Evolutionary conservation across 2,113 vertebrate species (phyloP).

Genomic region (Myanophis thanlyinensis): DNA sequence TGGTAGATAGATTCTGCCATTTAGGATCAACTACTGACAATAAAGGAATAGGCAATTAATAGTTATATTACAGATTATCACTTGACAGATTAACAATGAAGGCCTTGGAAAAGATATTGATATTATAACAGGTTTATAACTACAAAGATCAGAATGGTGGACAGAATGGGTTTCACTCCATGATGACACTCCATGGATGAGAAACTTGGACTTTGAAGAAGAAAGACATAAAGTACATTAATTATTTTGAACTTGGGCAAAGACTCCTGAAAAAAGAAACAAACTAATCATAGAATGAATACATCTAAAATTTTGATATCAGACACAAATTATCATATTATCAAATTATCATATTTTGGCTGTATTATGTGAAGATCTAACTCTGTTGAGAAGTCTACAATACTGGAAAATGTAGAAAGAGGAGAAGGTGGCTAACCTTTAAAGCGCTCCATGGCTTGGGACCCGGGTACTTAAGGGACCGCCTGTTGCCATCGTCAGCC

Average conservation of each 20-base stretch:
- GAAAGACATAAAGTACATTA: background rate
- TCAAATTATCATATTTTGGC: background rate
- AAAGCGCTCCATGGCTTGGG: too few relatives aligned
- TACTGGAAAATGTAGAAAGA: background rate
- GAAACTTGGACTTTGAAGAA: background rate
- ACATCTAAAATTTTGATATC: background rate
- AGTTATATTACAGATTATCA: background rate
- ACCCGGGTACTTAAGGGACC: too few relatives aligned
- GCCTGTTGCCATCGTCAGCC: too few relatives aligned
- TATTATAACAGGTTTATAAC: background rate
- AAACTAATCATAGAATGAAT: background rate
- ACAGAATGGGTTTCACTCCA: background rate
- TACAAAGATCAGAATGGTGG: background rate
- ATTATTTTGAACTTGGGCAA: background rate
- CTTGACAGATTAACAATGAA: background rate
- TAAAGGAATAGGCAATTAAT: background rate
- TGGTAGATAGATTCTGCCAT: background rate
- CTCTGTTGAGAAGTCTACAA: background rate
- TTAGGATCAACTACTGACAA: background rate
- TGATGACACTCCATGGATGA: background rate
- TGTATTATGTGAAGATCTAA: background rate
- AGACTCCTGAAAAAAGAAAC: background rate
- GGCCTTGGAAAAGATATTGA: background rate
- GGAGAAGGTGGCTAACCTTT: background rate
- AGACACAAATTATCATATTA: background rate